Evolutionary conservation across 35 echinoderm and acorn worm species (phyloP).

Genomic region (Amphiura filiformis): DNA sequence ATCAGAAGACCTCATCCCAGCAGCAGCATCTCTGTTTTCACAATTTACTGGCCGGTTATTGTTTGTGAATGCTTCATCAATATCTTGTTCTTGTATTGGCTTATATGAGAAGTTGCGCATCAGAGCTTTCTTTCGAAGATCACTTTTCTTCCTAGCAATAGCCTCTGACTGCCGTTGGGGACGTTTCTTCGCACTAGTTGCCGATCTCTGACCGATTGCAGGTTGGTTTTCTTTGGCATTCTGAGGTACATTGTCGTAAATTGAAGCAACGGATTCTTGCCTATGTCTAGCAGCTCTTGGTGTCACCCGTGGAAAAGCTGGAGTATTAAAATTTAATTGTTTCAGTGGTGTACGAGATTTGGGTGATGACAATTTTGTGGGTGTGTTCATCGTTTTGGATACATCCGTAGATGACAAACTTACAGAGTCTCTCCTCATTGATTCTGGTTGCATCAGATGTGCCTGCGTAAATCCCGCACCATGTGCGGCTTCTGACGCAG

Average conservation of each 20-base stretch:
- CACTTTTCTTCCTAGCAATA: neutral
- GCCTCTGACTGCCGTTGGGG: neutral
- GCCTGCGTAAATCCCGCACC: no score
- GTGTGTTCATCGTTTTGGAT: no score
- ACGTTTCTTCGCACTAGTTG: neutral
- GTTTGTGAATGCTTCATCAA: neutral
- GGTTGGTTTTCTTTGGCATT: neutral
- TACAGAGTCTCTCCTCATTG: no score
- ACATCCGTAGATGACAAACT: no score
- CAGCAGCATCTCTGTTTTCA: no score
- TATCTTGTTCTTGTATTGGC: neutral
- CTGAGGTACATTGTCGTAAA: neutral
- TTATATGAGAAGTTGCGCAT: neutral
- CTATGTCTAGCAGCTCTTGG: neutral
- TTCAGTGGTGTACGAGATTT: neutral
- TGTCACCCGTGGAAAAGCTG: neutral
- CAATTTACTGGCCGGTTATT: no score
- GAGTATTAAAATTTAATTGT: neutral
- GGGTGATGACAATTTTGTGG: neutral
- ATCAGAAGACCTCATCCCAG: no score
- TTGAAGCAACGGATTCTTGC: neutral
- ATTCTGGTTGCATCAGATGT: no score
- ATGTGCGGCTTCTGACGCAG: neutral
- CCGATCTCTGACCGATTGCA: neutral
- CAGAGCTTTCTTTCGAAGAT: neutral